phyloP scores from a whole-genome alignment of 2,888 invertebrate genomes.

The Lagria hirta region DNA sequence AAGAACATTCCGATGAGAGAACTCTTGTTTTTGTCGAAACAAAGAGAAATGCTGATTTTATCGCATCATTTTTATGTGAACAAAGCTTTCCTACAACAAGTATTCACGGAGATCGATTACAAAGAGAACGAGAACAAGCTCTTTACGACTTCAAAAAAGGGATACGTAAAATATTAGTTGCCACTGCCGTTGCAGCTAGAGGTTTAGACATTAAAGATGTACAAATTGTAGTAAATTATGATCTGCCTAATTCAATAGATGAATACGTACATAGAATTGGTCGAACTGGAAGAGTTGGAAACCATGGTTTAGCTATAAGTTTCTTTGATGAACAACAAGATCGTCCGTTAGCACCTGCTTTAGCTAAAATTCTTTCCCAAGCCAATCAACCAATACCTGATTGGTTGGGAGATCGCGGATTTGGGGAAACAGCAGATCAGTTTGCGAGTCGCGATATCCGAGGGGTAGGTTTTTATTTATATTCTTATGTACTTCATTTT shows the following conservation, averaged over 20 bases:
- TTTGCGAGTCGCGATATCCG: constrained; percentile 75
- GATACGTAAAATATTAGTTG: constrained; percentile 78
- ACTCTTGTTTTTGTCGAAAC: constrained; percentile 89
- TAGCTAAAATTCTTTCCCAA: constrained; percentile 74
- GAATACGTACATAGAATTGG: constrained; percentile 96
- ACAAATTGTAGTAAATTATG: constrained; percentile 88
- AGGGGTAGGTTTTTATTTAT: constrained; percentile 61
- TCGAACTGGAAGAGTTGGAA: constrained; percentile 91
- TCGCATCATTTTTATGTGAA: constrained; percentile 81
- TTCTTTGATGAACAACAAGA: constrained; percentile 73
- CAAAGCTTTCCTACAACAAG: constrained; percentile 70
- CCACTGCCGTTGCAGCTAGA: constrained; percentile 92
- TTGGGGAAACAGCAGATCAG: constrained; percentile 56
- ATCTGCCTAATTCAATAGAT: constrained; percentile 85
- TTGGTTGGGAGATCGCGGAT: constrained; percentile 63
- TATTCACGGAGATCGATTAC: constrained; percentile 74
- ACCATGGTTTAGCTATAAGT: constrained; percentile 82
- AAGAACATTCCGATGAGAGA: constrained; percentile 55
- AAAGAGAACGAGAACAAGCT: constrained; percentile 72
- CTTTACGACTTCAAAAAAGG: constrained; percentile 80
- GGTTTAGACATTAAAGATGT: constrained; percentile 89
- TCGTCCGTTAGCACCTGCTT: constrained; percentile 59
- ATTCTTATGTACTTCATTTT: no score
- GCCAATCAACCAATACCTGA: constrained; percentile 79
- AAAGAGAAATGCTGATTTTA: constrained; percentile 87